Base-by-base conservation (phyloP, 2,113 vertebrate species). In the Entomyzon cyanotis region DNA sequence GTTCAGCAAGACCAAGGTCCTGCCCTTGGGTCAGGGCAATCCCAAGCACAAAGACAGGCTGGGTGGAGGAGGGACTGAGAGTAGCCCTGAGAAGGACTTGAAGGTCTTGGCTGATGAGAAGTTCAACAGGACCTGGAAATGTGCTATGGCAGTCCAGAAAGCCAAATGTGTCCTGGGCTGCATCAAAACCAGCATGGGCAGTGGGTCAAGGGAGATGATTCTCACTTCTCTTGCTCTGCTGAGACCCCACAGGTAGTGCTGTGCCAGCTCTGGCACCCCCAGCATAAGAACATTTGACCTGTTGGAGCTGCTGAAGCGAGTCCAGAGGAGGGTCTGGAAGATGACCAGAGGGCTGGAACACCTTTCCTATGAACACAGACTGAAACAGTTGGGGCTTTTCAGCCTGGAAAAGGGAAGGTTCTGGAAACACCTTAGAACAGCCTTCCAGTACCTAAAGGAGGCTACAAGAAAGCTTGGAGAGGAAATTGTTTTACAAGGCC, bases 101-200 rank as follows among this genome's bases (percentile, higher is more conserved):
- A 41, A 18, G 4, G 7, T 42, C 21, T 63, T 37, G 25, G 42
- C 44, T 56, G 56, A 24, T 9, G 5, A 37, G 55, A 42, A 63
- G 22, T 31, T 17, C 31, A 19, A 2, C 31, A 28, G 37, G 49
- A 56, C 31, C 15, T 0, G 0, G 8, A 4, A 42, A 17, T 16
- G 41, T 63, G 17, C 30, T 49, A 31, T 56, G 49, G 27, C 35
- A 63, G 22, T 15, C 27, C 31, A 50, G 27, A 56, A 63, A 77
- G 31, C 27, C 47, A 63, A 24, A 37, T 6, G 4, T 44, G 18
- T 50, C 21, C 41, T 63, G 35, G 35, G 31, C 27, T 84, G 23
- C 27, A 33, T 11, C 35, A 64, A 70, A 84, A 28, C 15, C 15
- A 33, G 23, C 2, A 2, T 42, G 64, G 12, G 4, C 56, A 84